Evolutionary conservation across 2,797 vertebrate genomes (phyloP).

Genomic region (Sebastes itinus): DNA sequence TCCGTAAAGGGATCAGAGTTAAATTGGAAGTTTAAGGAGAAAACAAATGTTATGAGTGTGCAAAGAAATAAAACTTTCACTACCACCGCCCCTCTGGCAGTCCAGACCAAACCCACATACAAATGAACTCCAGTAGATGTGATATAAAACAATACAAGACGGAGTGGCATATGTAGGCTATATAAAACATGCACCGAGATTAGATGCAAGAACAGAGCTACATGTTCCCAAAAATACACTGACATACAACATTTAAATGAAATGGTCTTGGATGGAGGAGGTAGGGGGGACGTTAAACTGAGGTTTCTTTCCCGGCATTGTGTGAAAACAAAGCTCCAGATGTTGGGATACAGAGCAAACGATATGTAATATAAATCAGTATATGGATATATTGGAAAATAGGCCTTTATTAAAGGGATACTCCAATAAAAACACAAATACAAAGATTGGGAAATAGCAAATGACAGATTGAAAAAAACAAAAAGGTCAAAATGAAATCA

Average conservation of each 20-base stretch:
- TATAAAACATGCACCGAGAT: conserved; percentile 22
- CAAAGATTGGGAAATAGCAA: not conserved
- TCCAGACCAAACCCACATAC: conserved; percentile 32
- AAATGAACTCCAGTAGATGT: conserved; percentile 31
- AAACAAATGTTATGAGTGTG: conserved; percentile 62
- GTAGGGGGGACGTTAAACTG: not conserved
- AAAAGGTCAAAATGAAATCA: not conserved
- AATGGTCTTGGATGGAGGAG: conserved; percentile 2
- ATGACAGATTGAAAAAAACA: not conserved
- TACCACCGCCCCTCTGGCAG: conserved; percentile 33
- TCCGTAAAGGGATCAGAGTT: conserved; percentile 27
- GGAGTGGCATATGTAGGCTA: conserved; percentile 8
- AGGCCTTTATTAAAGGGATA: not conserved
- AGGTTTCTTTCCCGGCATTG: not conserved
- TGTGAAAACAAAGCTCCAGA: conserved; percentile 29
- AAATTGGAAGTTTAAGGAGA: conserved; percentile 47
- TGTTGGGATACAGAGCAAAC: not conserved
- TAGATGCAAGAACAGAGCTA: not conserved
- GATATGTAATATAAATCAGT: not conserved
- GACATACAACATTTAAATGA: conserved; percentile 9
- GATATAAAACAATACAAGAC: conserved; percentile 39
- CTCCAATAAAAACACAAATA: not conserved
- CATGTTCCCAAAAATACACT: conserved; percentile 15
- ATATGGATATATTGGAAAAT: not conserved
- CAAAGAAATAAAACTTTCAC: conserved; percentile 55